Percentiles rank a stretch among this genome's conserved stretches.
phyloP scores from a whole-genome alignment of 2,797 vertebrate genomes.

The Serranus cabrilla region DNA sequence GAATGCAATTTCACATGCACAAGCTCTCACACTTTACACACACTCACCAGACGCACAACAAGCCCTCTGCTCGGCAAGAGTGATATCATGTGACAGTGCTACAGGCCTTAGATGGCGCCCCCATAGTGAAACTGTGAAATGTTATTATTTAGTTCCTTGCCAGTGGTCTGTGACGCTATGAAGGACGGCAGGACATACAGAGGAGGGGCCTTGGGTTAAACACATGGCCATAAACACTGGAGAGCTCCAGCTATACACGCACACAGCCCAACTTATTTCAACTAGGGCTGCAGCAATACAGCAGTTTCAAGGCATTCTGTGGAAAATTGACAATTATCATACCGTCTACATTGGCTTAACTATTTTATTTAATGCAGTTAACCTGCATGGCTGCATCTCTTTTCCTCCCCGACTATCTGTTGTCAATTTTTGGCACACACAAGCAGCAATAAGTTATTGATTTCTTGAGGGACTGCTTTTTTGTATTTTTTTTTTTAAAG shows the following conservation, averaged over 20 bases:
- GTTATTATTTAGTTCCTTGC: constrained; percentile 83
- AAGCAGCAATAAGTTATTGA: too few relatives aligned
- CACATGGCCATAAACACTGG: constrained; percentile 59
- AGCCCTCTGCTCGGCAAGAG: constrained; percentile 57
- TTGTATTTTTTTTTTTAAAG: too few relatives aligned
- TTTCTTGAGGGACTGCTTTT: too few relatives aligned
- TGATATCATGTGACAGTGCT: constrained; percentile 81
- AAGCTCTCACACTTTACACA: constrained; percentile 17
- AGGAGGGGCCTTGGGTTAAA: constrained; percentile 67
- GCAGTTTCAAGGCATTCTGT: too few relatives aligned
- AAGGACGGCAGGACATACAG: constrained; percentile 72
- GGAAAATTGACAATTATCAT: too few relatives aligned
- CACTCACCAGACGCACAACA: constrained; percentile 38
- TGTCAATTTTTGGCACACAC: too few relatives aligned
- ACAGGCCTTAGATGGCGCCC: constrained; percentile 73
- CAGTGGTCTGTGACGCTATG: constrained; percentile 77
- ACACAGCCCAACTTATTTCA: constrained; percentile 49
- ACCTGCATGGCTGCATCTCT: too few relatives aligned
- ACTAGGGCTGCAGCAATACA: constrained; percentile 18
- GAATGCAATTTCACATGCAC: constrained; percentile 59
- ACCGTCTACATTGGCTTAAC: too few relatives aligned
- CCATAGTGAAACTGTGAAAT: constrained; percentile 84
- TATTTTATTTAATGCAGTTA: too few relatives aligned
- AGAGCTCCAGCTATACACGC: constrained; percentile 34
- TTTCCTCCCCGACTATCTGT: too few relatives aligned